Base-by-base conservation (phyloP, 2,113 vertebrate genomes). In the Pseudorhombus dupliciocellatus region DNA sequence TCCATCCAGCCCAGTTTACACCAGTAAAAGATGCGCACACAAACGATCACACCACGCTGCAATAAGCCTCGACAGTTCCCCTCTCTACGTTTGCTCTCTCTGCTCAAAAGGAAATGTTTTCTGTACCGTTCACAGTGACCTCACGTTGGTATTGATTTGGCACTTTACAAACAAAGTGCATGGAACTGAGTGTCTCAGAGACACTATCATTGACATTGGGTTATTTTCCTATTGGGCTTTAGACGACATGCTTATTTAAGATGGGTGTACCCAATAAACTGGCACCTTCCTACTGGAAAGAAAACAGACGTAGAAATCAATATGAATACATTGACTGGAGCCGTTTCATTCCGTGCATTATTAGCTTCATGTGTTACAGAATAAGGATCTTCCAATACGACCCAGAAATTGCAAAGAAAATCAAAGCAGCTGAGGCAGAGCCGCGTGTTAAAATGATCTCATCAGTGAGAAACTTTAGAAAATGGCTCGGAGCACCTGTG, bases 1-100 rank as follows among this genome's bases (percentile, higher is more conserved):
- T 69, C 54, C 59, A 34, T 65, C 44, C 70, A 66, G 11, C 26
- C 48, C 22, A 7, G 48, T 81, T 61, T 25, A 75, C 61, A 83
- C 73, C 31, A n/a, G 67, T 57, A 50, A 79, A 66, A 59, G 58
- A 55, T 78, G 76, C 30, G 40, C 84, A 81, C 88, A 73, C 70
- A 83, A 84, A 82, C 73, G 59, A 82, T 75, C 42, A 55, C 40
- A 61, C 71, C 40, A 26, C 2, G 0, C 37, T 52, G 34, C 51
- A 79, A 86, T 71, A 65, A 67, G 20, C 54, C 50, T 51, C 67
- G 79, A 62, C 84, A 59, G 31, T 22, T 72, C 22, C 52, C 30
- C 77, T 87, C 73, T 75, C 83, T 84, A 69, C 66, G 66, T 79
- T 79, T 77, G 34, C 25, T 64, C 21, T 21, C 51, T 58, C 15